Evolutionary conservation across 2,113 vertebrate genomes (phyloP), one percentile per base, ranked within the genome.

Genomic region (Chloropsis cyanopogon): DNA sequence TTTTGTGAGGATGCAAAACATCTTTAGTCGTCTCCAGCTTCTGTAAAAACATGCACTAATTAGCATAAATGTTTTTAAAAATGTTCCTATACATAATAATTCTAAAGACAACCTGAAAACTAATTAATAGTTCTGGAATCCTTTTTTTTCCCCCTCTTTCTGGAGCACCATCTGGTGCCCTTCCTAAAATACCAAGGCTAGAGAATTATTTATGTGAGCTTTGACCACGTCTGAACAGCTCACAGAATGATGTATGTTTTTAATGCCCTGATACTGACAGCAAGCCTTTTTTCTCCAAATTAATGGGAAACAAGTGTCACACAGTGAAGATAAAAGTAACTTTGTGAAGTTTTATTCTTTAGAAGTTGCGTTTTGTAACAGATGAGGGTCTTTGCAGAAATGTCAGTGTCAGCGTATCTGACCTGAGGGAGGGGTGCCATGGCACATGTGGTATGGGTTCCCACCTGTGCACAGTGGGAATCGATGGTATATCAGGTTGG

Each of bases 201-300:
- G 54, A 85, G 54, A 90, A 93, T 95, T 95, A 95, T 95, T 96
- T 91, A 93, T 93, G 92, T 83, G 82, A 86, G 85, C 79, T 94
- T 70, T 94, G 93, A 94, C 93, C 92, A 96, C 5, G 4, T 92
- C 82, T 94, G 79, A 95, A 78, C 47, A 66, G 90, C 88, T 86
- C 82, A 59, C n/a, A 20, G 60, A 86, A 92, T 93, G 88, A 96
- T 93, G 71, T 88, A 96, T 88, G 88, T 71, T 96, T 96, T 91
- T 66, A 90, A 86, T 75, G 92, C 75, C 76, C 72, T 31, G 47
- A 92, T 90, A 88, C 66, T 95, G 93, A 96, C 93, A 95, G 93
- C 93, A 94, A 93, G 39, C 44, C 76, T 88, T 96, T 95, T 78
- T 78, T 64, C 47, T 80, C 79, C 73, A 88, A 97, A 95, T 94